Conservation (phyloP, 2,888 invertebrate genomes). For the Agriopis aurantiaria region DNA sequence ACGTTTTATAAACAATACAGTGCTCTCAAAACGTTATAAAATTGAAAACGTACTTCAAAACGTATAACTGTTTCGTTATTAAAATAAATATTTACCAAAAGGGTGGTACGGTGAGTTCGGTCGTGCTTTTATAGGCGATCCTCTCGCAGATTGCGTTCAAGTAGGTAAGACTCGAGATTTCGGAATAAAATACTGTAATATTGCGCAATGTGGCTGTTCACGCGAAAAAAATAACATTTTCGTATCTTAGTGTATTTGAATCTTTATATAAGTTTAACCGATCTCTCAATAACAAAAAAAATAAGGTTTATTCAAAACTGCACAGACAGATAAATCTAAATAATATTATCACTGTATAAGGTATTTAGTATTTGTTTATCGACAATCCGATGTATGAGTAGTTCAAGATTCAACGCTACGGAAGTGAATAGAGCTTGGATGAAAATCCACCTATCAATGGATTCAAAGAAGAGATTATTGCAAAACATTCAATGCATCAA, state of each 20-base stretch:
- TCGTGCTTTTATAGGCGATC: slow-evolving; percentile 56
- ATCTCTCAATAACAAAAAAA: no score
- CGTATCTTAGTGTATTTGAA: not conserved
- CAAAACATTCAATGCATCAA: slow-evolving; percentile 9
- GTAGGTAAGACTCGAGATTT: slow-evolving; percentile 47
- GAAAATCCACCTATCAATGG: slow-evolving; percentile 21
- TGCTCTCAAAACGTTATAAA: slow-evolving; percentile 37
- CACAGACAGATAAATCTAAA: not conserved
- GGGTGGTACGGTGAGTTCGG: slow-evolving; percentile 54
- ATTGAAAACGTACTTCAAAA: slow-evolving; percentile 42
- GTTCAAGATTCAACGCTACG: no score
- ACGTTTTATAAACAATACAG: slow-evolving; percentile 17
- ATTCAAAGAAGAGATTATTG: slow-evolving; percentile 30
- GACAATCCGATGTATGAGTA: not conserved
- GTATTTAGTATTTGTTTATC: not conserved
- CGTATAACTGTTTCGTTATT: slow-evolving; percentile 50
- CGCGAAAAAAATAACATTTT: slow-evolving; percentile 27
- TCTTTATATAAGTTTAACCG: not conserved
- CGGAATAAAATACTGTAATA: slow-evolving; percentile 56
- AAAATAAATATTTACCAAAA: slow-evolving; percentile 58
- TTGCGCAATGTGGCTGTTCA: slow-evolving; percentile 38
- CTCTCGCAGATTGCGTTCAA: slow-evolving; percentile 50
- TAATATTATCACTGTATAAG: not conserved
- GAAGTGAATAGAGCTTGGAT: slow-evolving; percentile 11
- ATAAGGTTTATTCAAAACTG: not conserved